These are phyloP conservation scores for Batillaria attramentaria DNA, from an alignment of 1,140 invertebrate genomes.

Conservation along the genomic window DNA sequence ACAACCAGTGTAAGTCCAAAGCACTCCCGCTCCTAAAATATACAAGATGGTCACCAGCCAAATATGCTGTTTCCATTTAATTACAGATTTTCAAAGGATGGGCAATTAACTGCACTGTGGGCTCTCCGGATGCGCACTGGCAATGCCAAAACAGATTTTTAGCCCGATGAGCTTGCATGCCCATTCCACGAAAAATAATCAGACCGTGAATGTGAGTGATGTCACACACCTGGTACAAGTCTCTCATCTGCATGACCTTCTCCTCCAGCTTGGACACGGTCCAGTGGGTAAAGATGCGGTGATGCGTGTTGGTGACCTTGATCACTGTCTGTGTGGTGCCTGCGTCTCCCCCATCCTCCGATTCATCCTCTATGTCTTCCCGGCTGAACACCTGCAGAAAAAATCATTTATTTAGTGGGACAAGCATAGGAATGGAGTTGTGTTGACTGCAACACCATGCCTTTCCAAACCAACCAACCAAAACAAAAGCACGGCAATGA, in stretches of 20 bases:
- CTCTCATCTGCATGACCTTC: constrained; percentile 97
- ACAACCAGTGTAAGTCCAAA: too few relatives aligned
- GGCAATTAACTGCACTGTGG: too few relatives aligned
- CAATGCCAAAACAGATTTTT: too few relatives aligned
- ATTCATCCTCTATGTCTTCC: constrained; percentile 60
- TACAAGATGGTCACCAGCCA: too few relatives aligned
- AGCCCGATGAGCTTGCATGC: too few relatives aligned
- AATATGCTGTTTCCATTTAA: too few relatives aligned
- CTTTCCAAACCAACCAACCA: too few relatives aligned
- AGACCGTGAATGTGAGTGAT: background rate
- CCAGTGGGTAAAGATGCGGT: constrained; percentile 79
- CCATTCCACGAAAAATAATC: too few relatives aligned
- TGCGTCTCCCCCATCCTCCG: background rate
- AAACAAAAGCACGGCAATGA: too few relatives aligned
- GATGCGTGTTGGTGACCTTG: constrained; percentile 63
- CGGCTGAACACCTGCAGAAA: constrained; percentile 58
- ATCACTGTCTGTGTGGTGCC: constrained; percentile 49
- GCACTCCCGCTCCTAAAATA: too few relatives aligned
- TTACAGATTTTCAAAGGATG: too few relatives aligned
- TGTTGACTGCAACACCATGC: background rate
- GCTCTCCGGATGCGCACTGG: too few relatives aligned
- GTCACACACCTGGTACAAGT: constrained; percentile 80
- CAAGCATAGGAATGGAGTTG: background rate
- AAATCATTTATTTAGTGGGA: background rate
- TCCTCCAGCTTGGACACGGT: constrained; percentile 98